Evolutionary conservation across 2,113 vertebrate species (phyloP).

Genomic region (Potamarius usumacintae): DNA sequence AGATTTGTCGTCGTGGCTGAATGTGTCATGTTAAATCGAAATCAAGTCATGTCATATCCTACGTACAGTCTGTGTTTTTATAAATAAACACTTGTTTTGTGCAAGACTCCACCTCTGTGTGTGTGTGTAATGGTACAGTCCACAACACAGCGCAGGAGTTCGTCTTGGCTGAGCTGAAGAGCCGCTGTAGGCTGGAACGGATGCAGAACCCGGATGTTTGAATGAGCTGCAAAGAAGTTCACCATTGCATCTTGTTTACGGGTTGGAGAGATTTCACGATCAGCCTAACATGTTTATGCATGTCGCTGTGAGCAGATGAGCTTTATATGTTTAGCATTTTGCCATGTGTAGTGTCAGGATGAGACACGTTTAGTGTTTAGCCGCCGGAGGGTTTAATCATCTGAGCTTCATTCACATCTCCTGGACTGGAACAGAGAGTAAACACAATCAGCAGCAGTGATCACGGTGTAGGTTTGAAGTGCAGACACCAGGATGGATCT

Average conservation of each 20-base stretch:
- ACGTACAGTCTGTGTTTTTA: not conserved
- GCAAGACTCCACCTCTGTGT: not conserved
- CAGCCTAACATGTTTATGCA: not conserved
- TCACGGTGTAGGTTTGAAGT: not conserved
- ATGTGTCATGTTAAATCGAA: too few species aligned
- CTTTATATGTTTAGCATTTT: too few species aligned
- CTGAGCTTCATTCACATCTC: not conserved
- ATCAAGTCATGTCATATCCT: too few species aligned
- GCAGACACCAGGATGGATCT: conserved; percentile 57
- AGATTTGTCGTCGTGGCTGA: too few species aligned
- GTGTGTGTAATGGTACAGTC: conserved; percentile 1
- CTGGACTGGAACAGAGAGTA: not conserved
- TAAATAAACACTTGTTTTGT: too few species aligned
- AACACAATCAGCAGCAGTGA: not conserved
- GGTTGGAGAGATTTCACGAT: not conserved
- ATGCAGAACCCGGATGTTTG: not conserved
- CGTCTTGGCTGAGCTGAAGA: not conserved
- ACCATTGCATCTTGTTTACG: not conserved
- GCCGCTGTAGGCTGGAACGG: not conserved
- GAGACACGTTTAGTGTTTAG: not conserved
- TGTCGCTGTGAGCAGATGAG: too few species aligned
- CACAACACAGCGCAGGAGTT: not conserved
- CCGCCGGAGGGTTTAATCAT: not conserved
- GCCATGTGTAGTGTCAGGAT: not conserved
- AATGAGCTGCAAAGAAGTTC: not conserved